Conservation (phyloP, 2,888 invertebrate genomes). For the Cataglyphis rosenhaueri region DNA sequence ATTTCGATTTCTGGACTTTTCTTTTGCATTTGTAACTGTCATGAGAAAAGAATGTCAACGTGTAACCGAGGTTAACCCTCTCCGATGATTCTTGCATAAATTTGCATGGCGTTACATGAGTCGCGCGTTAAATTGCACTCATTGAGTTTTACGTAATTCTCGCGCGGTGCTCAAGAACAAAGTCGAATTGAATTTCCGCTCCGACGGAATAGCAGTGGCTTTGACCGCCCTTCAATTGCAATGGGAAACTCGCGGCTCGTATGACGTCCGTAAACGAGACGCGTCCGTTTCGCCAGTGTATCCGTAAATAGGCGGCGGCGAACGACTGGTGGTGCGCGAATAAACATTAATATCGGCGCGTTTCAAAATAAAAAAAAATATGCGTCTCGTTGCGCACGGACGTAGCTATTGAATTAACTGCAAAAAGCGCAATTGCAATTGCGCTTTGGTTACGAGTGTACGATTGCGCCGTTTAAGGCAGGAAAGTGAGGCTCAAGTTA, state of each 20-base stretch:
- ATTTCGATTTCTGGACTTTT: background rate
- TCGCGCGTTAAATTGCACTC: slow-evolving; percentile 63
- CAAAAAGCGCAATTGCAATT: slow-evolving; percentile 1
- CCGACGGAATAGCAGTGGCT: slow-evolving; percentile 72
- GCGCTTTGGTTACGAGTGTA: slow-evolving; percentile 22
- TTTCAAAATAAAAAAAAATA: slow-evolving; percentile 47
- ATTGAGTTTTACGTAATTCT: slow-evolving; percentile 75
- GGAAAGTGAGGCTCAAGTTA: slow-evolving; percentile 18
- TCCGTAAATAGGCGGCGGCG: background rate
- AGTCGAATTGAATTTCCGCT: slow-evolving; percentile 79
- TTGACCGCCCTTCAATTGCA: slow-evolving; percentile 79
- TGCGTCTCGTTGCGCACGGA: slow-evolving; percentile 10
- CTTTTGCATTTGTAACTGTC: background rate
- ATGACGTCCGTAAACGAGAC: slow-evolving; percentile 73
- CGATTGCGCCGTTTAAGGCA: slow-evolving; percentile 29
- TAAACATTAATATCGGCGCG: slow-evolving; percentile 62
- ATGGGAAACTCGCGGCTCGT: slow-evolving; percentile 75
- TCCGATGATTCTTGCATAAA: slow-evolving; percentile 57
- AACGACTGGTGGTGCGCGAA: slow-evolving; percentile 13
- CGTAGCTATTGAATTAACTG: slow-evolving; percentile 1
- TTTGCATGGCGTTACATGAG: slow-evolving; percentile 59
- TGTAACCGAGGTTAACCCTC: slow-evolving; percentile 61
- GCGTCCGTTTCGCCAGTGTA: slow-evolving; percentile 69
- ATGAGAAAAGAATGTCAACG: background rate
- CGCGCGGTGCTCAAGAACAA: slow-evolving; percentile 73